Evolutionary conservation across 1,140 invertebrate species (phyloP), one percentile per base, ranked within the genome.

Genomic region (Tribolium castaneum): DNA sequence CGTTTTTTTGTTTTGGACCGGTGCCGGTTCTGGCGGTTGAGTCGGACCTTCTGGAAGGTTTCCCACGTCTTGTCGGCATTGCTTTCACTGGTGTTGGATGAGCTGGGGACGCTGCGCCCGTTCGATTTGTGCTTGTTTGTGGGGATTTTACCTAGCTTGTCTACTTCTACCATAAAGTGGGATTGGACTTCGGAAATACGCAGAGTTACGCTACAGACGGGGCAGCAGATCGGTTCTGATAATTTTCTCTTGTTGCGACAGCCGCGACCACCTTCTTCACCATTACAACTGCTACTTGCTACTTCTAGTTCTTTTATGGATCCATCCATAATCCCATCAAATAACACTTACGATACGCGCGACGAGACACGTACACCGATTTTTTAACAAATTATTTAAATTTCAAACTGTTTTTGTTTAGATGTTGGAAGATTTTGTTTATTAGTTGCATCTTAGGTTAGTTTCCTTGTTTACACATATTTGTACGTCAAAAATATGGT

Each of bases 161-260:
- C 94, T 78, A 96, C 86, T 86, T 96, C 95, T 66, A 92, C 88
- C 7, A 90, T 88, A 76, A 94, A 92, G 85, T 96, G 95, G 50
- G 91, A 87, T 80, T 95, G 93, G 22, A 95, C 85, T 85, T 96
- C 94, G 16, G 92, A 90, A 3, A 90, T 87, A 76, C 93, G 89
- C 30, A 96, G 88, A 16, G 94, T 94, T 7, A 93, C 89, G 62
- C 94, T 92, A 88, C 95, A 96, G 5, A 94, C 92, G 10, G 95
- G 94, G 87, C 95, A 96, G 84, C 91, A 92, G 16, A 90, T 90
- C 4, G 92, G 90, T 81, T 94, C 92, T 80, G 88, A 80, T 82
- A 84, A 83, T 83, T 87, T 83, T 78, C 80, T 84, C 83, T 87
- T 81, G 78, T 84, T 83, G 81, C 87, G 75, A 82, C 86, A 86